phyloP scores from a whole-genome alignment of 2,113 vertebrate species.

The cat (Felis catus) region F.catus_Fca126_mat1.0 CM031414.1:61343501-61344000 shows the following conservation, averaged over 20 bases:
- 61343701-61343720: conserved; percentile 86
- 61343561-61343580: conserved; percentile 96
- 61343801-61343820: conserved; percentile 94
- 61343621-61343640: not conserved
- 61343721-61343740: conserved; percentile 68
- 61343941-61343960: conserved; percentile 79
- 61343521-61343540: conserved; percentile 94
- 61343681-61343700: conserved; percentile 97
- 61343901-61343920: conserved; percentile 83
- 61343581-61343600: not conserved
- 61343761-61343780: conserved; percentile 83
- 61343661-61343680: conserved; percentile 84
- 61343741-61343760: conserved; percentile 77
- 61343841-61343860: conserved; percentile 82
- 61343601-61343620: not conserved
- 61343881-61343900: conserved; percentile 72
- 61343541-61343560: conserved; percentile 97
- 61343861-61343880: conserved; percentile 69
- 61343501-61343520: conserved; percentile 91
- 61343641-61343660: not conserved
- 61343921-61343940: conserved; percentile 75
- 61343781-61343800: conserved; percentile 83
- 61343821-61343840: conserved; percentile 90
- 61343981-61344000: conserved; percentile 86
- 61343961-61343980: conserved; percentile 86